Evolutionary conservation across 2,113 vertebrate genomes (phyloP).

Genomic region (Sapajus apella): DNA sequence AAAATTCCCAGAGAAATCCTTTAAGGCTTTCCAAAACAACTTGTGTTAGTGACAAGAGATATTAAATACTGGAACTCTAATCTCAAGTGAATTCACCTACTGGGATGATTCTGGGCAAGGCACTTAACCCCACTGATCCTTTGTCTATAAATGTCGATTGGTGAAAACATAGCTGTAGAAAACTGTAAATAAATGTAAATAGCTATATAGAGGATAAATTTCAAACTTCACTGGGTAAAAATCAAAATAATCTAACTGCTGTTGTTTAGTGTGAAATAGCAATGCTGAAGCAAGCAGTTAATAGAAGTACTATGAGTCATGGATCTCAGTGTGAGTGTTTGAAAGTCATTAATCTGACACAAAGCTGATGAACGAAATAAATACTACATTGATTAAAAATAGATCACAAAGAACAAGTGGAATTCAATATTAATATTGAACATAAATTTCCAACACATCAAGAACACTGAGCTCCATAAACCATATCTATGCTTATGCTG

Average conservation of each 20-base stretch:
- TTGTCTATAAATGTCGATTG: background rate
- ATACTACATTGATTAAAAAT: background rate
- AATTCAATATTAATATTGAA: slow-evolving; percentile 17
- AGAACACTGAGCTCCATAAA: background rate
- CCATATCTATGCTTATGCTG: background rate
- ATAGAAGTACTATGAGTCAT: background rate
- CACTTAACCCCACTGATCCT: background rate
- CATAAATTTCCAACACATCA: background rate
- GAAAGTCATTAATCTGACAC: slow-evolving; percentile 17
- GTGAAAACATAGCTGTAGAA: background rate
- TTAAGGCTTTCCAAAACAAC: background rate
- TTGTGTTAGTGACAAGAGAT: background rate
- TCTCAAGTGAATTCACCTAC: background rate
- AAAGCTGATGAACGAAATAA: slow-evolving; percentile 26
- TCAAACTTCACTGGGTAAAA: background rate
- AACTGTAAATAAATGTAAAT: slow-evolving; percentile 34
- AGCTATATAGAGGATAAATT: slow-evolving; percentile 21
- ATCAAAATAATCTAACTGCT: background rate
- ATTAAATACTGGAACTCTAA: slow-evolving; percentile 10
- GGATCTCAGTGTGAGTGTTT: background rate
- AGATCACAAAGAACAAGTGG: background rate
- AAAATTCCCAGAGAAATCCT: background rate
- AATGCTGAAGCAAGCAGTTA: background rate
- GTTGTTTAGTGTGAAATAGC: slow-evolving; percentile 12
- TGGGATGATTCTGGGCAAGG: background rate